Base-by-base conservation (phyloP, 1,140 invertebrate species). In the Euura saliciscinereae region DNA sequence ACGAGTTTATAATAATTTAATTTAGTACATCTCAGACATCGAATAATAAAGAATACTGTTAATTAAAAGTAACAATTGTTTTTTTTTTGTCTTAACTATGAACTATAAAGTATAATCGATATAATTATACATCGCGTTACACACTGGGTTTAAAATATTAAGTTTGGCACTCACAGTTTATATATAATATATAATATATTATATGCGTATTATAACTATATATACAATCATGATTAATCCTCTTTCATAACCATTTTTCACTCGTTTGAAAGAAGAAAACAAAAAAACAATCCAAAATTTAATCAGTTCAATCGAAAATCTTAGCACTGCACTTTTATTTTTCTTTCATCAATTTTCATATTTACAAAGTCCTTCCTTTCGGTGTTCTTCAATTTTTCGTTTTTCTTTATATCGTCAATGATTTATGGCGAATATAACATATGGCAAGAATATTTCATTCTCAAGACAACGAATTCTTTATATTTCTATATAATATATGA, bases 151-250 rank as follows among this genome's bases (percentile, higher is more conserved):
- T 59, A 80, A 67, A 66, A 59, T 80, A 84, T 83, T 74, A 86
- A 82, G 83, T 86, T 87, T 87, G 85, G 85, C 85, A 87, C 85
- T 84, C 81, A 75, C 78, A 81, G 76, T 78, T 79, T 72, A 66
- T 6, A 43, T 72, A 73, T 51, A 51, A 51, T 51, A n/a, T 51
- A 51, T 51, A 51, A 7, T 8, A 8, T 8, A 8, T 8, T 51
- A n/a, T 51, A n/a, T 51, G 46, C n/a, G 46, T 51, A 51, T 7
- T 51, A 51, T 51, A 51, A 7, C 46, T 51, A 51, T 51, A 51
- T 51, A 51, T n/a, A 51, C 7, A 8, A 28, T 28, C 28, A 28
- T 1, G 28, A 28, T 28, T 28, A 28, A 28, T 28, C 28, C 28
- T 28, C 28, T 28, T 28, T 28, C 28, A 28, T 28, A 28, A 28